phyloP scores from a whole-genome alignment of 2,113 vertebrate genomes.

The Atherinomorus stipes region DNA sequence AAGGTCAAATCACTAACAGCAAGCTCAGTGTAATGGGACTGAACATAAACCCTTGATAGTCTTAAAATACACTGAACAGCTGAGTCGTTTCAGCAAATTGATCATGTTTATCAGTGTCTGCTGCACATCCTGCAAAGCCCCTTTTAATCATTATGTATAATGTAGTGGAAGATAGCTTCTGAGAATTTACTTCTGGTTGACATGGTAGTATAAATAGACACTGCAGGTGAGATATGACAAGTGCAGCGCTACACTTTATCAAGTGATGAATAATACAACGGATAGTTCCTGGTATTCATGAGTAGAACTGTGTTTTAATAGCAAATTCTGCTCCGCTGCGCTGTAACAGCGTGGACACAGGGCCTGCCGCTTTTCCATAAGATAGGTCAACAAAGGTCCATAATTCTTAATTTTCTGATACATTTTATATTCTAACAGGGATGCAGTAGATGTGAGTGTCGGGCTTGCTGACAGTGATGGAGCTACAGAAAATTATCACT shows the following conservation, averaged over 20 bases:
- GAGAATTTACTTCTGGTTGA: conserved; percentile 54
- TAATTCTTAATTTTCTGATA: conserved; percentile 14
- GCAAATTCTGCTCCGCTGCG: conserved; percentile 14
- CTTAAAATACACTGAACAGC: conserved; percentile 60
- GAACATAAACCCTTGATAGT: conserved; percentile 63
- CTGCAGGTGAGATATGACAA: conserved; percentile 47
- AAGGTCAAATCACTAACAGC: conserved; percentile 71
- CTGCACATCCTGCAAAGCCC: conserved; percentile 32
- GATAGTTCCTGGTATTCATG: neutral
- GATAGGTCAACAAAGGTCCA: conserved; percentile 19
- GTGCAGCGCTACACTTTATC: conserved; percentile 37
- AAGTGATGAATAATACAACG: conserved; percentile 45
- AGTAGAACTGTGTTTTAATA: conserved; percentile 11
- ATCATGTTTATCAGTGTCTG: conserved; percentile 62
- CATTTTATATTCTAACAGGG: conserved; percentile 18
- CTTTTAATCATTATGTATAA: conserved; percentile 55
- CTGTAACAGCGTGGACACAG: conserved; percentile 2
- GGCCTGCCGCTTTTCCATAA: neutral
- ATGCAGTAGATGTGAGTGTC: neutral
- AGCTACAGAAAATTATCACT: conserved; percentile 7
- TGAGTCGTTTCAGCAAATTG: conserved; percentile 53
- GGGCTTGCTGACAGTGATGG: neutral
- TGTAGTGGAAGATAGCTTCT: conserved; percentile 56
- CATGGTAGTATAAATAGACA: conserved; percentile 44
- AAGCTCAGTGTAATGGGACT: conserved; percentile 56